Evolutionary conservation across 2,113 vertebrate genomes (phyloP), one percentile per base, ranked within the genome.

Genomic region (Dromiciops gliroides): DNA sequence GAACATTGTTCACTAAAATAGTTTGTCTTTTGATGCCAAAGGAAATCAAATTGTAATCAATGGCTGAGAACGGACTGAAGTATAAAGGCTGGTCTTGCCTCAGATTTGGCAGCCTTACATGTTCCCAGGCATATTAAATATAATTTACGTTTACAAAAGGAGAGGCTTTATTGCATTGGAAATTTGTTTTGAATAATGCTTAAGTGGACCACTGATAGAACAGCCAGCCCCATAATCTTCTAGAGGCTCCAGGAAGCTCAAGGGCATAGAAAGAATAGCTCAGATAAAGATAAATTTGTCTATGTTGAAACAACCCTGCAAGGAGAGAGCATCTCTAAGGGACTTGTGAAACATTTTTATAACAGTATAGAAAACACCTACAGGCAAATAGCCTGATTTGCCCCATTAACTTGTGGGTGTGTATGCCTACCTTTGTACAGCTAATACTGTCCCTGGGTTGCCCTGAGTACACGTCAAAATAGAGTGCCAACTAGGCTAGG

Each of bases 1-100:
- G 99, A 99, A 98, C 99, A 99, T 99, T 99, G 99, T 99, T 98
- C 98, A 98, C 99, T 97, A 99, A 99, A 99, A 99, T 99, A 99
- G 99, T 98, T 98, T 98, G 98, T 94, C 98, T 99, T 99, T 99
- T 98, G 98, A 99, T 99, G 99, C 98, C 98, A 97, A 97, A 99
- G 99, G 99, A 99, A 99, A 99, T 99, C 98, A 99, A 99, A 98
- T 98, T 98, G 98, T 99, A 98, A 99, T 98, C 98, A 98, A 98
- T 97, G 98, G 96, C 98, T 99, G 99, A 99, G 99, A 99, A 99
- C 96, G 94, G 98, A 98, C 98, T 99, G 99, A 99, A 99, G 98
- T 99, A 99, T 99, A 98, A 97, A 98, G 98, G 98, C 97, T 98
- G 98, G 99, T 97, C 98, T 98, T 98, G 99, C 98, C 98, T 98